Percentiles rank a stretch among this genome's conserved stretches.
These are phyloP conservation scores for Halocynthia roretzi DNA, from an alignment of 23 tunicate genomes.

Conservation along the genomic window DNA sequence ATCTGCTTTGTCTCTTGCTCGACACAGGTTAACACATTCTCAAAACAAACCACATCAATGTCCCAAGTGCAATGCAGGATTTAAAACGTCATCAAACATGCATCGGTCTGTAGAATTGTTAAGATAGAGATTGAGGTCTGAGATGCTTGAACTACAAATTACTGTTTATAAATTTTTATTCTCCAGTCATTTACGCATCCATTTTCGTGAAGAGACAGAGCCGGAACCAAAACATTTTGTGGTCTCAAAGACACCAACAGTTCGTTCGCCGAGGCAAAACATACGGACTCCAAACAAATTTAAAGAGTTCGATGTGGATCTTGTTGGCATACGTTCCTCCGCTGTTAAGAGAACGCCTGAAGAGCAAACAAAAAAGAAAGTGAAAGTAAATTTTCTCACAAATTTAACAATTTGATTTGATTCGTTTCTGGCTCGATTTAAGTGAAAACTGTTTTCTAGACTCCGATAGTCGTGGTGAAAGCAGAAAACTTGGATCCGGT, in stretches of 20 bases:
- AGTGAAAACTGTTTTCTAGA: no score
- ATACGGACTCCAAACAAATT: slow-evolving; percentile 26
- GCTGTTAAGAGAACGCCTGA: no score
- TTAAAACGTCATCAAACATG: slow-evolving; percentile 23
- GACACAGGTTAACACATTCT: slow-evolving; percentile 19
- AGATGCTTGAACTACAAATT: no score
- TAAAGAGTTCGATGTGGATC: slow-evolving; percentile 22
- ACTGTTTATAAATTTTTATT: background rate
- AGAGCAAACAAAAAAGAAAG: no score
- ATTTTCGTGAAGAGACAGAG: slow-evolving; percentile 14
- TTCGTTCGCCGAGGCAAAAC: slow-evolving; percentile 10
- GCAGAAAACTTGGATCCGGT: no score
- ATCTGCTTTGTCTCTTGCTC: slow-evolving; percentile 19
- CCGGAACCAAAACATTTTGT: background rate
- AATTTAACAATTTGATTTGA: background rate
- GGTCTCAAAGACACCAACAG: background rate
- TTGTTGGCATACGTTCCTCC: slow-evolving; percentile 6
- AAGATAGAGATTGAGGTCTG: no score
- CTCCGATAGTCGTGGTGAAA: no score
- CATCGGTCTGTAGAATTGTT: slow-evolving; percentile 1
- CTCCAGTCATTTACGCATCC: slow-evolving; percentile 16
- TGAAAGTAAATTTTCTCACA: no score
- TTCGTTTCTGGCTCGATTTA: background rate
- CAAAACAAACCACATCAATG: slow-evolving; percentile 20
- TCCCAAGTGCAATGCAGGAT: slow-evolving; percentile 26